Percentiles rank a stretch among this genome's conserved stretches.
phyloP scores from a whole-genome alignment of 1,140 invertebrate species.

The Belonocnema kinseyi region DNA sequence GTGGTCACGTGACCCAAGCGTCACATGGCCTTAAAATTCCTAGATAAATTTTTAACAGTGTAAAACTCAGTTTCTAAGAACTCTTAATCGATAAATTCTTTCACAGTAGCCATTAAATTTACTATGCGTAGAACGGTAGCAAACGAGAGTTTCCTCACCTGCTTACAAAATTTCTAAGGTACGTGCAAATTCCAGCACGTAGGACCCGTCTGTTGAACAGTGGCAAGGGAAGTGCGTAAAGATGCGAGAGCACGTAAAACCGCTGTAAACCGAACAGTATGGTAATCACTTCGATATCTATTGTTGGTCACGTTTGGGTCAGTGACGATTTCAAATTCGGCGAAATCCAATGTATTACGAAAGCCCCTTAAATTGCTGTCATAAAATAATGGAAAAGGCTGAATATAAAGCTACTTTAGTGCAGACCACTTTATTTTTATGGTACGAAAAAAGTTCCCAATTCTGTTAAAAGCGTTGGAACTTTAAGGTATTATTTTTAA shows the following conservation, averaged over 20 bases:
- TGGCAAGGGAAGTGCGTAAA: background rate
- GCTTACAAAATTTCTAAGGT: background rate
- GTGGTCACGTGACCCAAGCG: no score
- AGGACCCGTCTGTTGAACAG: background rate
- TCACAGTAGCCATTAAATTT: background rate
- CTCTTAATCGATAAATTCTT: background rate
- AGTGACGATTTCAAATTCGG: constrained; percentile 6
- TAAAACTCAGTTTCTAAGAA: no score
- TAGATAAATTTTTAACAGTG: no score
- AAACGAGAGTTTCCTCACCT: background rate
- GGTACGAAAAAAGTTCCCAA: constrained; percentile 16
- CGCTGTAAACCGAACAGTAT: background rate
- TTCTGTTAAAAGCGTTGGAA: constrained; percentile 24
- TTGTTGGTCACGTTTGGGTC: constrained; percentile 27
- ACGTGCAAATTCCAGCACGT: constrained; percentile 12
- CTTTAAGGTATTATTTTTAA: no score
- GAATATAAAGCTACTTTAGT: constrained; percentile 13
- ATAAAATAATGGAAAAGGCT: constrained; percentile 14
- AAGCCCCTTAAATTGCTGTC: constrained; percentile 16
- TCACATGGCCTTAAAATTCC: no score
- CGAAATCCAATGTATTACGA: constrained; percentile 18
- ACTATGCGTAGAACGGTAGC: background rate
- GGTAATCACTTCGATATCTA: background rate
- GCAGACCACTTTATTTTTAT: constrained; percentile 1
- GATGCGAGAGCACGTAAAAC: constrained; percentile 15